Base-by-base conservation (phyloP, 64 coral and sea anemone species). In the Stylophora pistillata region DNA sequence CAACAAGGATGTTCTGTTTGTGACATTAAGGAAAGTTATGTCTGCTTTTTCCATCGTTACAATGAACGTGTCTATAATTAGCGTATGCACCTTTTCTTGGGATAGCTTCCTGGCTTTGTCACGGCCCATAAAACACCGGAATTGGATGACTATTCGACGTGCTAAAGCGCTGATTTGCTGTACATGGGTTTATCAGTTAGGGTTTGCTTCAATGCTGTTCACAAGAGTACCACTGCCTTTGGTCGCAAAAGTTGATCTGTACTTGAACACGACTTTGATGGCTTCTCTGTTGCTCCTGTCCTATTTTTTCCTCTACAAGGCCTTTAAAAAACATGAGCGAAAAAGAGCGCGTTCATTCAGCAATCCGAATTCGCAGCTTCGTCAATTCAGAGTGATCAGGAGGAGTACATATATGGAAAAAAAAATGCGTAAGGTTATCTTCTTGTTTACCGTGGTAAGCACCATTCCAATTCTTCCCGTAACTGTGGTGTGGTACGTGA, bases 41-140 rank as follows among this genome's bases (percentile, higher is more conserved):
- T 21, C 34, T 0, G 85, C 85, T 5, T 61, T 74, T 56, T 87
- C 85, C 17, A 87, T 87, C 26, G 85, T 87, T 13, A 87, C 85
- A 58, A 87, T 87, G 85, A 87, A 87, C 33, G 85, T 57, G 11
- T 87, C 85, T n/a, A 61, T 87, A 21, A 75, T 87, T 54, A 87
- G 85, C 34, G 34, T 76, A 1, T 74, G 85, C 29, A 55, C 71
- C 7, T 87, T 87, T 20, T 87, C 85, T 0, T 76, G 72, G 72
- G 72, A 86, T 16, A 70, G 72, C 17, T 86, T 86, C 20, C 84
- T 86, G 5, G 84, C 72, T 21, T 54, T 86, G 69, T 30, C 69
- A 9, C 84, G 23, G 34, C 84, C 84, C 27, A 73, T 70, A 29
- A 70, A 86, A 56, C 72, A 86, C 53, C 52, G 57, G 18, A 86